Base-by-base conservation (phyloP, 2,888 invertebrate genomes). In the Nomada ruficornis region DNA sequence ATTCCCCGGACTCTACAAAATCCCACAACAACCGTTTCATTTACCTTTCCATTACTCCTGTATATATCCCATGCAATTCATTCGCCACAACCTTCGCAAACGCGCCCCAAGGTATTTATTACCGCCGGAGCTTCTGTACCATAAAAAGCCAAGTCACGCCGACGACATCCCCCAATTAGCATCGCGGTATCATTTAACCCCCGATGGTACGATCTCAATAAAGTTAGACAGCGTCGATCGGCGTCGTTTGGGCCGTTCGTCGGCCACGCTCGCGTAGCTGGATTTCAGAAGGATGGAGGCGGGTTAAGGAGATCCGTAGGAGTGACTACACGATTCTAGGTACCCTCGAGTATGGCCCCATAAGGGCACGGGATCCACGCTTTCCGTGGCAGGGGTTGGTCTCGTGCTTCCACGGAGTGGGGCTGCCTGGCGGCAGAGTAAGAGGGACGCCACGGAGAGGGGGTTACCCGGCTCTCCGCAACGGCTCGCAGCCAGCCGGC, bases 361-460 rank as follows among this genome's bases (percentile, higher is more conserved):
- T 90, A 88, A 90, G 90, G 90, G 90, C 86, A 90, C 86, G 83
- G 86, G 86, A 89, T 89, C 89, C 84, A 86, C 89, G 89, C 85
- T 89, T 88, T 86, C 89, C 89, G 88, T 83, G 85, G 86, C 89
- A 91, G 93, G 93, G 93, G 93, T 93, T 93, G 93, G 93, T 92
- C 92, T 91, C 90, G 89, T 82, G 86, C 47, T 72, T 23, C 47
- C n/a, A 54, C 64, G 82, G 83, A 87, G 91, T 87, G 91, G 92
- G 92, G 92, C 71, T 85, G 67, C 63, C 75, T 79, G 82, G 81
- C 69, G 76, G 84, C 77, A 74, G 87, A 82, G 82, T 20, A 26
- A 57, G 80, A 64, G 65, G 74, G 76, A 65, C 54, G 69, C 62
- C 75, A 68, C 60, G 71, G 78, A 75, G 88, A 77, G 84, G 84